phyloP scores from a whole-genome alignment of 1,140 invertebrate species.

The Ooceraea biroi region DNA sequence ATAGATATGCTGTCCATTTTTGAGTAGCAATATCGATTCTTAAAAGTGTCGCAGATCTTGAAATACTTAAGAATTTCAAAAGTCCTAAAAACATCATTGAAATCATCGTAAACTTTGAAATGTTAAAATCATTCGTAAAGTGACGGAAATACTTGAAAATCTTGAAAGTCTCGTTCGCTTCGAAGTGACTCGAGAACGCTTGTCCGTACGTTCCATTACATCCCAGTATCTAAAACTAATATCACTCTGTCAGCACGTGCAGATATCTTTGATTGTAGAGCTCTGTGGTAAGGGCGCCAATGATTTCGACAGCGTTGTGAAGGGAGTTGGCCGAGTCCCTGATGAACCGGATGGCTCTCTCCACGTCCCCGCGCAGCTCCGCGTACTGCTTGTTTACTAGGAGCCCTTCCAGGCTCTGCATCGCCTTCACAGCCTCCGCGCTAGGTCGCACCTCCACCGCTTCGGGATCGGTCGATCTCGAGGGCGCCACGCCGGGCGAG shows the following conservation, averaged over 20 bases:
- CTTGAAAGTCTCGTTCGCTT: conserved; percentile 12
- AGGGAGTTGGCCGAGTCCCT: conserved; percentile 86
- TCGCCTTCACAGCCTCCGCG: conserved; percentile 84
- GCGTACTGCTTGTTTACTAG: conserved; percentile 84
- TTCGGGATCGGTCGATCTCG: conserved; percentile 74
- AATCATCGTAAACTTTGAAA: neutral
- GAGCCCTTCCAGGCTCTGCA: conserved; percentile 84
- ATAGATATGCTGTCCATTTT: neutral
- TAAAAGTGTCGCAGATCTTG: conserved; percentile 1
- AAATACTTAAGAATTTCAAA: neutral
- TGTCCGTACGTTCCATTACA: neutral
- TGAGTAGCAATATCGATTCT: neutral
- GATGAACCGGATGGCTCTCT: conserved; percentile 84
- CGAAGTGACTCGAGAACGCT: neutral
- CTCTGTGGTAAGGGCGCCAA: conserved; percentile 81
- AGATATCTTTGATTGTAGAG: conserved; percentile 84
- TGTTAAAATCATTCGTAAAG: neutral
- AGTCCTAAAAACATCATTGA: neutral
- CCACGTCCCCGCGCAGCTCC: conserved; percentile 84
- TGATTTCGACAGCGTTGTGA: conserved; percentile 82
- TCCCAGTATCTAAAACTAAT: conserved; percentile 33
- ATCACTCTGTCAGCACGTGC: conserved; percentile 83
- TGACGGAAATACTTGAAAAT: neutral
- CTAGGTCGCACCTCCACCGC: conserved; percentile 83
- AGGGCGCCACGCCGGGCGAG: conserved; percentile 78